phyloP scores from a whole-genome alignment of 2,797 vertebrate genomes.

The Myiothlypis chrysogaster region DNA sequence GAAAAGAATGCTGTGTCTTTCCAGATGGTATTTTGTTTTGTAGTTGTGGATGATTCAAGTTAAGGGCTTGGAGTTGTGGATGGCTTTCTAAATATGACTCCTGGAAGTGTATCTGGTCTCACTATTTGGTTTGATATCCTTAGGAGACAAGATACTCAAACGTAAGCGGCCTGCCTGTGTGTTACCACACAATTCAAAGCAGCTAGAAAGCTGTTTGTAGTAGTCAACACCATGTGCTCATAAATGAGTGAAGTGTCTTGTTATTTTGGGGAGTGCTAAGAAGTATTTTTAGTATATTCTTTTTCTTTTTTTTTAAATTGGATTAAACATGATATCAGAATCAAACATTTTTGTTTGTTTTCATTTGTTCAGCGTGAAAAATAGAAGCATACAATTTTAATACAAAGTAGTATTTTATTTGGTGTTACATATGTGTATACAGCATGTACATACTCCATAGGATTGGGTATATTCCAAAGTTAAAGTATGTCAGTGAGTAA shows the following conservation, averaged over 20 bases:
- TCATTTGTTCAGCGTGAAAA: slow-evolving; percentile 5
- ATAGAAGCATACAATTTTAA: not conserved
- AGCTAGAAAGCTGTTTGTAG: slow-evolving; percentile 28
- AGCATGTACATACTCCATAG: not conserved
- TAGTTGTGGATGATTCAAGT: not conserved
- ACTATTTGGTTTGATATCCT: not conserved
- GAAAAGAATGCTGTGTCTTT: not conserved
- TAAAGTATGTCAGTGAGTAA: not conserved
- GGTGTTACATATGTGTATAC: fast-evolving
- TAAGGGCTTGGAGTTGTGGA: not conserved
- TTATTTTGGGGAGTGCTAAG: slow-evolving; percentile 43
- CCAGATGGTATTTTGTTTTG: not conserved
- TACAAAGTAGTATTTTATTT: not conserved
- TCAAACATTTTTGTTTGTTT: slow-evolving; percentile 8
- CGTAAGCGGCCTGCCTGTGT: slow-evolving; percentile 2
- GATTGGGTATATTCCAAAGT: not conserved
- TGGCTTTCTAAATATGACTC: not conserved
- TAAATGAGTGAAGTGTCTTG: slow-evolving; percentile 35
- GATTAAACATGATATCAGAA: not conserved
- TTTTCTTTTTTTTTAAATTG: not conserved
- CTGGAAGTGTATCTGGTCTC: not conserved
- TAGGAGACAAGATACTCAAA: not conserved
- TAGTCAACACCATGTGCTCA: slow-evolving; percentile 46
- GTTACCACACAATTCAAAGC: slow-evolving; percentile 21
- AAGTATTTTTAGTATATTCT: slow-evolving; percentile 28